Evolutionary conservation across 2,888 invertebrate species (phyloP).

Genomic region (Smittia aterrima): DNA sequence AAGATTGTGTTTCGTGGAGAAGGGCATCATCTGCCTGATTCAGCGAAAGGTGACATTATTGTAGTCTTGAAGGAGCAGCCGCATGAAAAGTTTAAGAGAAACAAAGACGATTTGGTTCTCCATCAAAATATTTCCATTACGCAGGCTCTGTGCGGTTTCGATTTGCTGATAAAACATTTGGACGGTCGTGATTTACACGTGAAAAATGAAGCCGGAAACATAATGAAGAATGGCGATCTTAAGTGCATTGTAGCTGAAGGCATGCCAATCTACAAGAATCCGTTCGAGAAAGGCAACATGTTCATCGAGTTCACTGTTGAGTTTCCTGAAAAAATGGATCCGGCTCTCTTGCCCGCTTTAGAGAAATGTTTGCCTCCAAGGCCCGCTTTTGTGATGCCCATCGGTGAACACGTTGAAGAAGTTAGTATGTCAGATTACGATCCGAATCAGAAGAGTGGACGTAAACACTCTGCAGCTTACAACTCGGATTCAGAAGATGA

Average conservation of each 20-base stretch:
- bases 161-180: constrained; percentile 79
- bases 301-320: constrained; percentile 81
- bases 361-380: constrained; percentile 74
- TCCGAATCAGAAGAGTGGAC: constrained; percentile 57
- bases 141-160: constrained; percentile 89
- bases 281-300: constrained; percentile 82
- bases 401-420: constrained; percentile 81
- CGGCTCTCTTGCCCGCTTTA: constrained; percentile 64
- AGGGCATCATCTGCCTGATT: constrained; percentile 85
- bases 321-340: constrained; percentile 75
- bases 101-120: constrained; percentile 71
- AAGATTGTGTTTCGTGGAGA: constrained; percentile 83
- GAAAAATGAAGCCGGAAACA: constrained; percentile 73
- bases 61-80: constrained; percentile 79
- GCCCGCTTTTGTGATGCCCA: constrained; percentile 67
- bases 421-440: constrained; percentile 77
- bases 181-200: constrained; percentile 83
- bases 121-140: constrained; percentile 74
- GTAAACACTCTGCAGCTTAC: constrained; percentile 65
- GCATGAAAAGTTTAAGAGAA: constrained; percentile 76
- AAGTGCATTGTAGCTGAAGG: constrained; percentile 82
- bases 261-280: constrained; percentile 84
- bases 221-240: constrained; percentile 78
- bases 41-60: constrained; percentile 85
- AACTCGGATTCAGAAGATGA: constrained; percentile 64